Conservation (phyloP, 1,140 invertebrate species). For the Riptortus pedestris region DNA sequence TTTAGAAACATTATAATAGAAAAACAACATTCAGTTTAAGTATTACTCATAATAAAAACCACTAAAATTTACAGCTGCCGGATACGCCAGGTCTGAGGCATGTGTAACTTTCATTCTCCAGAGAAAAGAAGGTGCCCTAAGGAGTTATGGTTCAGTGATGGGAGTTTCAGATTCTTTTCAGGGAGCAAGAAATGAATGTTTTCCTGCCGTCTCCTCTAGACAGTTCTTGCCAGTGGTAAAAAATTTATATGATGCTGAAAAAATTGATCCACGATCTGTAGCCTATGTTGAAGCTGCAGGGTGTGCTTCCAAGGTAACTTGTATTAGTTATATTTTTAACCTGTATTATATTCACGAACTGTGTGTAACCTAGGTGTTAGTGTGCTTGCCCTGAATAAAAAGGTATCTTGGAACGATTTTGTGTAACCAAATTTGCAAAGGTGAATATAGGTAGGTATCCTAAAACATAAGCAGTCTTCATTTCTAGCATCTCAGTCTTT, state of each 20-base stretch:
- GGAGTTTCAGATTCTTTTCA: neutral
- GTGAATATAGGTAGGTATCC: no score
- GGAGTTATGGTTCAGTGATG: neutral
- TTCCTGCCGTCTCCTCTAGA: neutral
- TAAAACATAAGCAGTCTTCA: no score
- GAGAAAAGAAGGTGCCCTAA: conserved; percentile 39
- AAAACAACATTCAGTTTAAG: no score
- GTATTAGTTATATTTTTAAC: no score
- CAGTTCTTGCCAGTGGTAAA: neutral
- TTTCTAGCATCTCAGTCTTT: no score
- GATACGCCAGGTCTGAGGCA: conserved; percentile 30
- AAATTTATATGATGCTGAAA: conserved; percentile 16
- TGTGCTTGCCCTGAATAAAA: no score
- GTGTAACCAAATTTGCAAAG: no score
- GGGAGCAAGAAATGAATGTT: neutral
- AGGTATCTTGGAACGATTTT: no score
- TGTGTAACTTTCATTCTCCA: conserved; percentile 46
- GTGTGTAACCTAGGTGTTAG: no score
- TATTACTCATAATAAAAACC: no score
- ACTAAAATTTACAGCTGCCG: conserved; percentile 30
- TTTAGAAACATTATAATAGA: no score
- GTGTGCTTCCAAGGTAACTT: conserved; percentile 32
- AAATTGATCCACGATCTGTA: conserved; percentile 46
- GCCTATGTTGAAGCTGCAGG: conserved; percentile 35
- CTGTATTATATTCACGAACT: no score